Evolutionary conservation across 2,113 vertebrate genomes (phyloP).

Genomic region (Gorsachius goisagi): DNA sequence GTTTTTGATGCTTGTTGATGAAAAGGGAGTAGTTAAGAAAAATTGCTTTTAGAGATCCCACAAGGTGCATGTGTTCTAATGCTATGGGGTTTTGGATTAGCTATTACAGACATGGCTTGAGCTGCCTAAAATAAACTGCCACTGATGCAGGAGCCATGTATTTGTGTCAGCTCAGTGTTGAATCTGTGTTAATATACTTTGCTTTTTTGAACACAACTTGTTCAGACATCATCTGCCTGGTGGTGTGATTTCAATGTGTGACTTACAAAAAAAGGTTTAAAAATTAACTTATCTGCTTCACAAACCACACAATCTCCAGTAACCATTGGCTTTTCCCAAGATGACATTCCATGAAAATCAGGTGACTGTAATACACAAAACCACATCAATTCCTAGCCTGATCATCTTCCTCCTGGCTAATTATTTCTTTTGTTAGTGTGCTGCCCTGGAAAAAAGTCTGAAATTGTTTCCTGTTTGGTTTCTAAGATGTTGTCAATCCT

Average conservation of each 20-base stretch:
- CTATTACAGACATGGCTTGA: background rate
- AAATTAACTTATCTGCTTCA: background rate
- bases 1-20: background rate
- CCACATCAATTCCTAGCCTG: background rate
- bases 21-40: background rate
- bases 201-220: background rate
- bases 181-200: background rate
- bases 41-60: background rate
- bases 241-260: background rate
- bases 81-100: background rate
- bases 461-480: slow-evolving; percentile 41
- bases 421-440: background rate
- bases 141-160: background rate
- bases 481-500: background rate
- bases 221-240: background rate
- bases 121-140: background rate
- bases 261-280: background rate
- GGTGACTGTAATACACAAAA: background rate
- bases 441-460: slow-evolving; percentile 30
- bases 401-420: slow-evolving; percentile 13
- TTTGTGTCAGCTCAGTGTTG: background rate
- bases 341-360: background rate
- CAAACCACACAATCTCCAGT: background rate
- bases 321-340: background rate
- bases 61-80: background rate